Percentiles rank a stretch among this genome's conserved stretches.
Evolutionary conservation across 1,140 invertebrate species (phyloP).

Genomic region (Phenacoccus solenopsis): DNA sequence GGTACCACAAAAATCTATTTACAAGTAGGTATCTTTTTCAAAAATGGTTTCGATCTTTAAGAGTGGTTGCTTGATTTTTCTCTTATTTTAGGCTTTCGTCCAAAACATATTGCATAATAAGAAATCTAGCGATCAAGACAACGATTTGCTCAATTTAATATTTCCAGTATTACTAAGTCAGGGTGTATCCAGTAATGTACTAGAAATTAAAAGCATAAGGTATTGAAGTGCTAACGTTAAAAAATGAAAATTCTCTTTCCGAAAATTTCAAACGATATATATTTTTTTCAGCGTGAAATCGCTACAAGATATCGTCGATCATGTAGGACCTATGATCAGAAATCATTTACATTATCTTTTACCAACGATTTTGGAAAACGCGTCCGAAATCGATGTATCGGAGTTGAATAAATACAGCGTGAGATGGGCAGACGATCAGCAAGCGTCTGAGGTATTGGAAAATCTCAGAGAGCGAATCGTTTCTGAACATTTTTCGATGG

Average conservation of each 20-base stretch:
- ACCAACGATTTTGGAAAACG: slow-evolving; percentile 42
- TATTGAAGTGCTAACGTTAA: slow-evolving; percentile 28
- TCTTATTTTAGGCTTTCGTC: slow-evolving; percentile 40
- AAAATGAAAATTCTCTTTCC: too few relatives aligned
- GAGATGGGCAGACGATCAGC: slow-evolving; percentile 33
- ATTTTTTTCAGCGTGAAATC: not conserved
- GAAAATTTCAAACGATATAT: not conserved
- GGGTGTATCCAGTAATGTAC: slow-evolving; percentile 62
- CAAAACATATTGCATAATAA: slow-evolving; percentile 69
- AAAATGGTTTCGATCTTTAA: slow-evolving; percentile 41
- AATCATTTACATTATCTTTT: not conserved
- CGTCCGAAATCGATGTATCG: slow-evolving; percentile 55
- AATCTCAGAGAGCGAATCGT: slow-evolving; percentile 58
- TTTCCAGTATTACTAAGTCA: slow-evolving; percentile 64
- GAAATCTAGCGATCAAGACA: slow-evolving; percentile 58
- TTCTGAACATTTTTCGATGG: slow-evolving; percentile 71
- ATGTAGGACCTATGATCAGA: not conserved
- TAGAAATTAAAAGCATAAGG: slow-evolving; percentile 61
- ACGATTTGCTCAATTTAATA: slow-evolving; percentile 59
- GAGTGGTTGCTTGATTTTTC: not conserved
- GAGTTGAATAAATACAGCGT: slow-evolving; percentile 39
- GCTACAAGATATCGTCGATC: not conserved
- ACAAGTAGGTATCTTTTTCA: slow-evolving; percentile 39
- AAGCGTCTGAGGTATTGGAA: slow-evolving; percentile 40
- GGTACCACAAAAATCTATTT: slow-evolving; percentile 55